These are phyloP conservation scores for Centropyge bicolor DNA, from an alignment of 2,797 vertebrate genomes.

Conservation along the genomic window DNA sequence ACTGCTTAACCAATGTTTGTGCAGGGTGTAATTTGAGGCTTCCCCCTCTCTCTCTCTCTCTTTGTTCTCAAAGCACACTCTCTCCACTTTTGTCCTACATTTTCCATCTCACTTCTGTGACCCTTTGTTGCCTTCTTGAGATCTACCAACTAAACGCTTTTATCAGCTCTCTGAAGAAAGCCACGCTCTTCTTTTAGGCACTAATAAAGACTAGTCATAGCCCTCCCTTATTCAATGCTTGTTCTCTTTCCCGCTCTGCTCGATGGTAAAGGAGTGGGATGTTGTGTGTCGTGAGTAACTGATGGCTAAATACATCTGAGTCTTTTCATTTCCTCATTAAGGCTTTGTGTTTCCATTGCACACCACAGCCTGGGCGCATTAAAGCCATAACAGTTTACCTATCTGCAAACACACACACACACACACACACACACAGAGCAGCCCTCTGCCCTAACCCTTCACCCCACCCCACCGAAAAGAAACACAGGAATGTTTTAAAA, in stretches of 20 bases:
- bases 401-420: slow-evolving; percentile 59
- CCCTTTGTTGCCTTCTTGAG: slow-evolving; percentile 34
- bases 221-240: slow-evolving; percentile 35
- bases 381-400: slow-evolving; percentile 74
- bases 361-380: slow-evolving; percentile 73
- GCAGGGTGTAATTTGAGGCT: slow-evolving; percentile 72
- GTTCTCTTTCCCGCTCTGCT: slow-evolving; percentile 41
- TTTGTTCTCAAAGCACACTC: slow-evolving; percentile 19
- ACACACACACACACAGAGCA: slow-evolving; percentile 49
- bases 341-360: slow-evolving; percentile 79
- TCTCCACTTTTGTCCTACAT: slow-evolving; percentile 33
- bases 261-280: slow-evolving; percentile 58
- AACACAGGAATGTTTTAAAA: slow-evolving; percentile 87
- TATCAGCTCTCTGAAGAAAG: slow-evolving; percentile 36
- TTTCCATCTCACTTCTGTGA: slow-evolving; percentile 6
- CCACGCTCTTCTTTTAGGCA: slow-evolving; percentile 36
- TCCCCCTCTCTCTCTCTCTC: slow-evolving; percentile 14
- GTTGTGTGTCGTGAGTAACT: slow-evolving; percentile 78
- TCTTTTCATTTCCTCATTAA: slow-evolving; percentile 84
- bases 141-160: slow-evolving; percentile 18
- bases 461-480: slow-evolving; percentile 69
- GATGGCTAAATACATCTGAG: slow-evolving; percentile 79
- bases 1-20: slow-evolving; percentile 76
- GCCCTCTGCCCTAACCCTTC: slow-evolving; percentile 75
- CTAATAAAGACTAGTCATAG: slow-evolving; percentile 64